Conservation (phyloP, 2,888 invertebrate genomes). For the Acanthosepion lycidas region DNA sequence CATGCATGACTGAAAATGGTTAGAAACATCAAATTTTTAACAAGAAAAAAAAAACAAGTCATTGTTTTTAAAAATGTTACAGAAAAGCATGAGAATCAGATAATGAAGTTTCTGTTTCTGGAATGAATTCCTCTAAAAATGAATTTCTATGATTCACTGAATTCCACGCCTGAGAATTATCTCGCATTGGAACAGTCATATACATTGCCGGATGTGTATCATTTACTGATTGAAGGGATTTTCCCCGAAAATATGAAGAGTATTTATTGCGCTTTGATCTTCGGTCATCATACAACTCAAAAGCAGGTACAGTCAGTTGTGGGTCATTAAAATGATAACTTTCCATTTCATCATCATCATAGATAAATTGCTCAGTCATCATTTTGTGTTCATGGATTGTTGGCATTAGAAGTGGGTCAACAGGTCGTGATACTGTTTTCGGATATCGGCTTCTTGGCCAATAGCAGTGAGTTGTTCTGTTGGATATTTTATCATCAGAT, state of each 20-base stretch:
- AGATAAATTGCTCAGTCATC: constrained; percentile 39
- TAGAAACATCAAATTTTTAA: neutral
- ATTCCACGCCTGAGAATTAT: neutral
- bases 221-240: neutral
- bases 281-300: constrained; percentile 33
- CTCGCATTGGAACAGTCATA: constrained; percentile 15
- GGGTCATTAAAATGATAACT: constrained; percentile 13
- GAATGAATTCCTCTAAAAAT: neutral
- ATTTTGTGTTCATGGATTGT: constrained; percentile 36
- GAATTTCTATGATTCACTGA: neutral
- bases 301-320: neutral
- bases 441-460: neutral
- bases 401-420: constrained; percentile 35
- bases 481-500: neutral
- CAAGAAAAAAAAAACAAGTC: too few species aligned
- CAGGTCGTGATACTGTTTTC: constrained; percentile 34
- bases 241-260: neutral
- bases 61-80: neutral
- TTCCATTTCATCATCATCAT: neutral
- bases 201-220: neutral
- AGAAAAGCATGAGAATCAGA: neutral
- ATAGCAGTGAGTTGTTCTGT: neutral
- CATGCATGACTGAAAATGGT: neutral
- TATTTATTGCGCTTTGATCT: neutral
- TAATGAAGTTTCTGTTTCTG: neutral